A percentile compares a stretch with the other conserved stretches of the same genome.
phyloP scores from a whole-genome alignment of 2,888 invertebrate genomes.

The Ornithoptera priamus region DNA sequence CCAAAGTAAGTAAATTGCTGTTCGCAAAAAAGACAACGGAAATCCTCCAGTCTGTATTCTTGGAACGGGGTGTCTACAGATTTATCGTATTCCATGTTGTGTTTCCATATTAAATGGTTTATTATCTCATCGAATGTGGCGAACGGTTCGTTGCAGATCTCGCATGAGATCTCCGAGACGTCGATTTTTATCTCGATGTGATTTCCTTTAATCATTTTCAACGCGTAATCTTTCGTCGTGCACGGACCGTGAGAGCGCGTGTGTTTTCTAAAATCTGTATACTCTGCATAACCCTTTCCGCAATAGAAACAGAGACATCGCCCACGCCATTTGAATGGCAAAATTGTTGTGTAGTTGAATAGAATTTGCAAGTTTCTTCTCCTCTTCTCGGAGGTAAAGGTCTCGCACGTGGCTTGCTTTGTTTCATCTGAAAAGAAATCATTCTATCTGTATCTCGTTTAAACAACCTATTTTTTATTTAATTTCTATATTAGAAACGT shows the following conservation, averaged over 20 bases:
- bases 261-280: constrained; percentile 60
- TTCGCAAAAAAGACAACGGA: constrained; percentile 55
- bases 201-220: constrained; percentile 56
- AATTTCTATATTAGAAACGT: constrained; percentile 7
- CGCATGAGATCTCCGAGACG: constrained; percentile 61
- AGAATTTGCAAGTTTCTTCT: constrained; percentile 66
- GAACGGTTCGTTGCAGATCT: constrained; percentile 59
- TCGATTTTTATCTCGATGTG: constrained; percentile 63
- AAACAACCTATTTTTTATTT: constrained; percentile 14
- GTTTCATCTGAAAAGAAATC: constrained; percentile 70
- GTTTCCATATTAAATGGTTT: constrained; percentile 61
- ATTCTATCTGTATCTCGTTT: constrained; percentile 47
- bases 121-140: constrained; percentile 50
- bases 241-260: constrained; percentile 59
- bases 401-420: constrained; percentile 51
- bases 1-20: constrained; percentile 57
- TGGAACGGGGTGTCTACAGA: constrained; percentile 53
- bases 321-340: constrained; percentile 72
- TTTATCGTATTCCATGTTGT: constrained; percentile 58
- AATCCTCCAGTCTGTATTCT: constrained; percentile 56
- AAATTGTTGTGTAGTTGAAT: constrained; percentile 66
- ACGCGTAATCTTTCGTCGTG: constrained; percentile 51
- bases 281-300: constrained; percentile 51
- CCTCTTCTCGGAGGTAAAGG: constrained; percentile 55
- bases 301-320: constrained; percentile 67